These are phyloP conservation scores for Cosmopolites sordidus DNA, from an alignment of 2,888 invertebrate genomes.

Conservation along the genomic window DNA sequence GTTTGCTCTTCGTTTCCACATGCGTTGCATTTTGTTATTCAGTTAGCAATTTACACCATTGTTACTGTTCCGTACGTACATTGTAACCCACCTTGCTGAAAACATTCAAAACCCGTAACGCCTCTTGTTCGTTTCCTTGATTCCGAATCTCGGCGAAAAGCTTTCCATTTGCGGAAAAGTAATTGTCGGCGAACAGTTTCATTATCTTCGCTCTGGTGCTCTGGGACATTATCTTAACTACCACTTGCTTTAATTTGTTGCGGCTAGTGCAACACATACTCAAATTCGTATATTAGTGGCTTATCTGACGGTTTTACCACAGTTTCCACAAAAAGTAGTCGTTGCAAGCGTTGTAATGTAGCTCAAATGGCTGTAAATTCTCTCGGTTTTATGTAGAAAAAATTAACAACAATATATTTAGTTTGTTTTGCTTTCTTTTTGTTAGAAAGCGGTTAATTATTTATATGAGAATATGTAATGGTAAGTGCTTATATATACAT, in stretches of 20 bases:
- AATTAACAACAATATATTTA: too few species aligned
- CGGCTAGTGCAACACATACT: conserved; percentile 25
- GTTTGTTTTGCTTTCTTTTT: too few species aligned
- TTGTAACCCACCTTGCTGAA: too few species aligned
- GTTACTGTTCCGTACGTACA: too few species aligned
- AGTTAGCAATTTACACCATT: too few species aligned
- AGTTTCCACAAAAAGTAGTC: conserved; percentile 10
- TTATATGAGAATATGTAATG: too few species aligned
- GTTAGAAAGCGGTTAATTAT: too few species aligned
- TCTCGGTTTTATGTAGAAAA: too few species aligned
- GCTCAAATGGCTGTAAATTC: too few species aligned
- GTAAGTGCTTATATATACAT: too few species aligned
- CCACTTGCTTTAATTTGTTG: conserved; percentile 26
- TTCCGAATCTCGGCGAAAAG: conserved; percentile 15
- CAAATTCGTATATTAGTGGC: conserved; percentile 27
- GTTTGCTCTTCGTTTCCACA: too few species aligned
- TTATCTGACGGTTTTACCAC: conserved; percentile 16
- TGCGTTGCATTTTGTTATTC: too few species aligned
- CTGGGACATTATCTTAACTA: conserved; percentile 26
- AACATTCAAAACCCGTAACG: not conserved
- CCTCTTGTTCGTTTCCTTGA: not conserved
- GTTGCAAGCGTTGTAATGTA: conserved; percentile 9
- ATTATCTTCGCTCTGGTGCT: conserved; percentile 24
- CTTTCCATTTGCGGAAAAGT: conserved; percentile 20
- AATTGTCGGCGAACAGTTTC: conserved; percentile 21